Evolutionary conservation across 2,888 invertebrate species (phyloP).

Genomic region (Coremacera marginata): DNA sequence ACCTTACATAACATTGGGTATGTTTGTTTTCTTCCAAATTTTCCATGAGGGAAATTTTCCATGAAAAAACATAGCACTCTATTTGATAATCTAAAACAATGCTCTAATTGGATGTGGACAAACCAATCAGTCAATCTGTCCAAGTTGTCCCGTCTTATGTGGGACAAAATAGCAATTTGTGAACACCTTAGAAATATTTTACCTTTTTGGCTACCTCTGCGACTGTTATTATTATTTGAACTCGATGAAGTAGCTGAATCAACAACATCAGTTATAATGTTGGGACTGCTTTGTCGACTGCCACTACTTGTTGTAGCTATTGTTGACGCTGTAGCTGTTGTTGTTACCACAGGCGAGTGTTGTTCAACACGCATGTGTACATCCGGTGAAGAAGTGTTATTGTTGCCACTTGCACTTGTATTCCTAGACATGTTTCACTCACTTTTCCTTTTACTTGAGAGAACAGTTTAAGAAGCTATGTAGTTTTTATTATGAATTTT

Average conservation of each 20-base stretch:
- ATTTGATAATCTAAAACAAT: neutral
- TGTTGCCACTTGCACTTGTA: conserved; percentile 13
- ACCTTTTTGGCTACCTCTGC: neutral
- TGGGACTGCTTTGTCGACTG: neutral
- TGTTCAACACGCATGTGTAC: neutral
- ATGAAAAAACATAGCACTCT: neutral
- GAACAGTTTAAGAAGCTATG: neutral
- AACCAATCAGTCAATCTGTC: neutral
- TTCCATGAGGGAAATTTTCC: neutral
- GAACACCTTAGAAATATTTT: neutral
- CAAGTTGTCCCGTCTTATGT: neutral
- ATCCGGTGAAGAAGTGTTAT: conserved; percentile 14
- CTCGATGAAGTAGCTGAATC: neutral
- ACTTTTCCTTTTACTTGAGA: neutral
- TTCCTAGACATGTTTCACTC: neutral
- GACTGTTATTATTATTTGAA: neutral
- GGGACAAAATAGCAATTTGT: too few relatives aligned
- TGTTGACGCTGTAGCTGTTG: conserved; percentile 27
- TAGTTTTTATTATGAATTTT: neutral
- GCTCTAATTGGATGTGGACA: conserved; percentile 4
- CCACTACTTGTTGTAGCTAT: neutral
- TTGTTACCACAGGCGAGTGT: neutral
- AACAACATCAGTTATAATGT: neutral
- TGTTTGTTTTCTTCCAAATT: too few relatives aligned
- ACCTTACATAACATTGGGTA: too few relatives aligned